Conservation (phyloP, 2,888 invertebrate species). For the Hyles lineata region DNA sequence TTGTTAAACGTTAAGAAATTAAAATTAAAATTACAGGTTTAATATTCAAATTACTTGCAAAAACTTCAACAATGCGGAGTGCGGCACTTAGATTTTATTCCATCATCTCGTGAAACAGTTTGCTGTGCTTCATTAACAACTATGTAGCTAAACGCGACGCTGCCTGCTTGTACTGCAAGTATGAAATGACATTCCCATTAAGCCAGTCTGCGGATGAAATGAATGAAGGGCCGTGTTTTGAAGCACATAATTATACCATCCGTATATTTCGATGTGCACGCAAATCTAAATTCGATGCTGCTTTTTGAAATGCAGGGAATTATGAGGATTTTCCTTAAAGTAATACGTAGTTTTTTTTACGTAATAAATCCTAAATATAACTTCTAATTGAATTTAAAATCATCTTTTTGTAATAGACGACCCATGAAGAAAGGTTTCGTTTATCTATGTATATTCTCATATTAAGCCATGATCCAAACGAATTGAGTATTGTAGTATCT, state of each 20-base stretch:
- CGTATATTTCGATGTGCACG: background rate
- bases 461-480: too few relatives aligned
- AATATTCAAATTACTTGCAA: background rate
- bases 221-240: conserved; percentile 10
- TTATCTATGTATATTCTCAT: too few relatives aligned
- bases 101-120: background rate
- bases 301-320: background rate
- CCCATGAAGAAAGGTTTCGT: too few relatives aligned
- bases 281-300: background rate
- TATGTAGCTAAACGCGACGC: background rate
- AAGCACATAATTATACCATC: conserved; percentile 13
- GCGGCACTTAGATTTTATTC: background rate
- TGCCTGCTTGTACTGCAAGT: conserved; percentile 9
- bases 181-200: conserved; percentile 30
- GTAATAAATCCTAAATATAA: too few relatives aligned
- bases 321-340: background rate
- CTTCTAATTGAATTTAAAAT: too few relatives aligned
- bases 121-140: conserved; percentile 10
- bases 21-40: background rate
- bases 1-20: background rate
- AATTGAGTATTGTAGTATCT: too few relatives aligned
- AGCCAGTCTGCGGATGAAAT: conserved; percentile 23
- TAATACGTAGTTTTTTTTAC: background rate
- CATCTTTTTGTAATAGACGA: too few relatives aligned
- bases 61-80: background rate